These are phyloP conservation scores for Cyclophora albipunctata DNA, from an alignment of 2,888 invertebrate species.

Conservation along the genomic window DNA sequence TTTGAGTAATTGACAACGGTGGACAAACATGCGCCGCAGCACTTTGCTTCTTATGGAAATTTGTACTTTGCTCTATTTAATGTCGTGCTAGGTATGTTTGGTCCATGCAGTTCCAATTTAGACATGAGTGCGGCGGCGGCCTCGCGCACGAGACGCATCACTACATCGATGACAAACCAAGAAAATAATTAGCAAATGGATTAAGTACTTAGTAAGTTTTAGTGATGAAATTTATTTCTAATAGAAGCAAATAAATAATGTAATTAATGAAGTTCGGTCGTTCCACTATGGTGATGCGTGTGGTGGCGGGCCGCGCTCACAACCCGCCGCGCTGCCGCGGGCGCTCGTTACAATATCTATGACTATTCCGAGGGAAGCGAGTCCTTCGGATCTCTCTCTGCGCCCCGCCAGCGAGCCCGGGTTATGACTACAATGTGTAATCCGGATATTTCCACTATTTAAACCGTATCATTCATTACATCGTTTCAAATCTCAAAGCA, in stretches of 20 bases:
- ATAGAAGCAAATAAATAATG: too few relatives aligned
- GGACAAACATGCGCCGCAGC: constrained; percentile 72
- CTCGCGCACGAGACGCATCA: background rate
- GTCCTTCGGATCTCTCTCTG: constrained; percentile 15
- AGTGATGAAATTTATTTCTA: too few relatives aligned
- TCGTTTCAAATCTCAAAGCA: constrained; percentile 51
- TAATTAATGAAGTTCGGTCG: too few relatives aligned
- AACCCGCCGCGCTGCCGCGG: constrained; percentile 49
- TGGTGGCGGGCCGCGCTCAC: constrained; percentile 22
- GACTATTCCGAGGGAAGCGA: constrained; percentile 11
- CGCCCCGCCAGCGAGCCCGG: constrained; percentile 42
- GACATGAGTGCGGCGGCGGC: constrained; percentile 20
- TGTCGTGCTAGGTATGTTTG: constrained; percentile 68
- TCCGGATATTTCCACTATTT: constrained; percentile 24
- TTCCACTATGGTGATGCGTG: background rate
- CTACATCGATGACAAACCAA: too few relatives aligned
- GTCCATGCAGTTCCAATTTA: constrained; percentile 64
- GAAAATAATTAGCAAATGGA: too few relatives aligned
- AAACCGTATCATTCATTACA: constrained; percentile 26
- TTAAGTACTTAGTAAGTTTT: too few relatives aligned
- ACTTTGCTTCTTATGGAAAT: constrained; percentile 69
- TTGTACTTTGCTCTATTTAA: constrained; percentile 70
- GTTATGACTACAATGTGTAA: constrained; percentile 26
- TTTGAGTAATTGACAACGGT: constrained; percentile 75
- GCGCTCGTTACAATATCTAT: constrained; percentile 12